Conservation (phyloP, 2,113 vertebrate genomes). For the Bambusicola thoracicus region DNA sequence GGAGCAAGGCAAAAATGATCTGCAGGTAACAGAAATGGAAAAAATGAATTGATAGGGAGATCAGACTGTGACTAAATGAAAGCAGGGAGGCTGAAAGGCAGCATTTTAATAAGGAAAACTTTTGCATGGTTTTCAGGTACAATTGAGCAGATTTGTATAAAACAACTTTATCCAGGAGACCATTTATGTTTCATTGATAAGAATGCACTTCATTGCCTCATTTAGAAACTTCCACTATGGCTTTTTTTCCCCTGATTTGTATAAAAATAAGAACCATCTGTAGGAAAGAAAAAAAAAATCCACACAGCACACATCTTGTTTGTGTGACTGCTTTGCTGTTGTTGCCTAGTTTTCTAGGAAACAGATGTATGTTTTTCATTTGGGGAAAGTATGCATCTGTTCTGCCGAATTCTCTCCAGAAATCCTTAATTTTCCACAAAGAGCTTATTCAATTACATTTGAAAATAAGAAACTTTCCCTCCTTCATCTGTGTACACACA, state of each 20-base stretch:
- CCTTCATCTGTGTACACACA: background rate
- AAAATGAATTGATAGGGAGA: slow-evolving; percentile 58
- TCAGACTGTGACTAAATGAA: slow-evolving; percentile 73
- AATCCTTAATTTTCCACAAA: slow-evolving; percentile 67
- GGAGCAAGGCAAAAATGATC: slow-evolving; percentile 61
- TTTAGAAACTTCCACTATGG: slow-evolving; percentile 23
- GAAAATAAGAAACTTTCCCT: slow-evolving; percentile 48
- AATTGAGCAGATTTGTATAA: background rate
- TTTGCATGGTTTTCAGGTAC: slow-evolving; percentile 30
- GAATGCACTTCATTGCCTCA: slow-evolving; percentile 39
- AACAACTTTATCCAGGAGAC: slow-evolving; percentile 20
- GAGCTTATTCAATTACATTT: slow-evolving; percentile 45
- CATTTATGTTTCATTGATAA: slow-evolving; percentile 48
- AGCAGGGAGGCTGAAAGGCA: slow-evolving; percentile 61
- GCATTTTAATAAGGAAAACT: slow-evolving; percentile 38
- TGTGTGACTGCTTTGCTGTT: slow-evolving; percentile 60
- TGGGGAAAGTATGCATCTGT: slow-evolving; percentile 74
- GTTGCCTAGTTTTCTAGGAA: slow-evolving; percentile 79
- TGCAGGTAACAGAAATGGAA: slow-evolving; percentile 71
- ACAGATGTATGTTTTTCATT: slow-evolving; percentile 74
- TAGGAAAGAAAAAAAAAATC: background rate
- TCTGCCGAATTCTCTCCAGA: slow-evolving; percentile 70
- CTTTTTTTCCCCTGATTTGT: background rate
- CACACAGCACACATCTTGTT: background rate
- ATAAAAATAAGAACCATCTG: slow-evolving; percentile 68